Conservation (phyloP, 2,888 invertebrate species). For the Ashinkailepas kermadecensis region DNA sequence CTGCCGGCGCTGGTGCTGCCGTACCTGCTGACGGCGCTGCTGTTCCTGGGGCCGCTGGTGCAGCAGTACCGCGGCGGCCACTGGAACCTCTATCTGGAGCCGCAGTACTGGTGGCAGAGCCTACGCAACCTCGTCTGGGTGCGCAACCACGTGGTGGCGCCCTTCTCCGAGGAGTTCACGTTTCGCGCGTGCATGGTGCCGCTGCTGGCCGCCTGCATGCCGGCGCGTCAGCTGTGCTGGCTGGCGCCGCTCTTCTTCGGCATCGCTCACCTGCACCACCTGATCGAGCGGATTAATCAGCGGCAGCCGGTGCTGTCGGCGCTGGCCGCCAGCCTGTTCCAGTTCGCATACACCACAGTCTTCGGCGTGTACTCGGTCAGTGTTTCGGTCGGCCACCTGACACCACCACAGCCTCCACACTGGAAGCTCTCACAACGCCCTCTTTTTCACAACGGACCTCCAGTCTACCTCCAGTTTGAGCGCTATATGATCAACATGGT, state of each 20-base stretch:
- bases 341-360: constrained; percentile 80
- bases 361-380: constrained; percentile 82
- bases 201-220: constrained; percentile 70
- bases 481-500: no score
- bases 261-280: constrained; percentile 52
- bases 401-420: background rate
- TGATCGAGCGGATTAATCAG: constrained; percentile 26
- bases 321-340: constrained; percentile 50
- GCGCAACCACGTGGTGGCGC: constrained; percentile 81
- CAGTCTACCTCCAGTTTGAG: no score
- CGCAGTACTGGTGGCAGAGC: constrained; percentile 62
- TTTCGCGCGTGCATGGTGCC: constrained; percentile 94
- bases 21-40: constrained; percentile 63
- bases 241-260: constrained; percentile 88
- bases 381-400: background rate
- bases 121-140: constrained; percentile 72
- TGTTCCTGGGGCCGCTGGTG: constrained; percentile 67
- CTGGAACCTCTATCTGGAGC: constrained; percentile 44
- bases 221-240: constrained; percentile 65
- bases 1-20: constrained; percentile 65
- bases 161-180: constrained; percentile 89
- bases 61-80: constrained; percentile 23
- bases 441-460: no score
- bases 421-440: background rate
- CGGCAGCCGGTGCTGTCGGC: constrained; percentile 26